These are phyloP conservation scores for Acanthurus lineatus DNA, from an alignment of 2,797 vertebrate species.

Conservation along the genomic window DNA sequence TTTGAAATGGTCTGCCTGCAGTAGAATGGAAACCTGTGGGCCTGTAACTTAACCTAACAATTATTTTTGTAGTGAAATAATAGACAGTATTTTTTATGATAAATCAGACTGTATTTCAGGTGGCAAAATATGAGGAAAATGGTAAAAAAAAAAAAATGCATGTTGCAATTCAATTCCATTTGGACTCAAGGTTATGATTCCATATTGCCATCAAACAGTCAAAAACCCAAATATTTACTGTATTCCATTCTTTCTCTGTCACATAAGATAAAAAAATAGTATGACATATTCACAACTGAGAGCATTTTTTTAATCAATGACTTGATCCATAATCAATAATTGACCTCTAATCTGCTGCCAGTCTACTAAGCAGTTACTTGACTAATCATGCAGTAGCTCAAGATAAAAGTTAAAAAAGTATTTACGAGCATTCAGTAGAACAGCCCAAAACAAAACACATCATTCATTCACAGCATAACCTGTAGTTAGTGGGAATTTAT, in stretches of 20 bases:
- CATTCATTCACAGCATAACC: background rate
- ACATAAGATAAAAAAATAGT: too few relatives aligned
- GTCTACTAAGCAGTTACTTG: background rate
- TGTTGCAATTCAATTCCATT: too few relatives aligned
- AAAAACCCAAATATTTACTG: too few relatives aligned
- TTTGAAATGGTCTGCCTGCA: background rate
- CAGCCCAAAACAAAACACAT: background rate
- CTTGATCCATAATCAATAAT: background rate
- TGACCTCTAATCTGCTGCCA: background rate
- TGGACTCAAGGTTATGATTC: too few relatives aligned
- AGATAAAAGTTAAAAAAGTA: background rate
- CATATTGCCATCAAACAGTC: too few relatives aligned
- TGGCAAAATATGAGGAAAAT: too few relatives aligned
- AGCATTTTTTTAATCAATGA: too few relatives aligned
- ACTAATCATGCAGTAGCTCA: background rate
- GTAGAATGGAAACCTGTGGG: background rate
- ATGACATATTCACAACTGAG: background rate
- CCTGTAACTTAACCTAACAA: background rate
- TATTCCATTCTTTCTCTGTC: too few relatives aligned
- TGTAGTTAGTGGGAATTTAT: slow-evolving; percentile 19
- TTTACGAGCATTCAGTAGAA: background rate
- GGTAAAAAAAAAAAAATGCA: too few relatives aligned
- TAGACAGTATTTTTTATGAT: too few relatives aligned
- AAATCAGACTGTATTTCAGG: too few relatives aligned
- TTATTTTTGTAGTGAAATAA: background rate